These are phyloP conservation scores for Nyctereutes procyonoides DNA, from an alignment of 2,113 vertebrate genomes.

Conservation along the genomic window DNA sequence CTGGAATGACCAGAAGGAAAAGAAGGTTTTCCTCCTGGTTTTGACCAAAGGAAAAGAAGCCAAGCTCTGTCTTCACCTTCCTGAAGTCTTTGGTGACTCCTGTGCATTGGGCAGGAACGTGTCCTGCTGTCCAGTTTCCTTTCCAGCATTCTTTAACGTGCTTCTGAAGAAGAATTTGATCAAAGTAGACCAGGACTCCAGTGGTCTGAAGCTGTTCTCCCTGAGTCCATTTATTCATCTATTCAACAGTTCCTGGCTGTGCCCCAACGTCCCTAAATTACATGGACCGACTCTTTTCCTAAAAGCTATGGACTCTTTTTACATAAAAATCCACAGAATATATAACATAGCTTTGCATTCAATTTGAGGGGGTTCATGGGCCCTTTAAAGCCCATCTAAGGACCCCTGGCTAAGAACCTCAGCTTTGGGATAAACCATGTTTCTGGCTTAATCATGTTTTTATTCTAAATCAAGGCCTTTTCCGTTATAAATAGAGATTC, in stretches of 20 bases:
- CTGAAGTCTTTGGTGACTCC: background rate
- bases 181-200: background rate
- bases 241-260: background rate
- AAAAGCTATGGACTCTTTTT: background rate
- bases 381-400: background rate
- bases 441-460: background rate
- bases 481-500: background rate
- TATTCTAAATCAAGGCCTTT: background rate
- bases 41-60: background rate
- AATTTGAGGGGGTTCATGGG: background rate
- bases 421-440: background rate
- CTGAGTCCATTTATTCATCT: background rate
- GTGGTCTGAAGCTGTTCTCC: background rate
- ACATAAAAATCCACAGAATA: background rate
- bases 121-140: background rate
- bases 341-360: background rate
- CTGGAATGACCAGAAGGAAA: background rate
- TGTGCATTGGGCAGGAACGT: background rate
- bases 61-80: background rate
- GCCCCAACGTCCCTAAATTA: background rate
- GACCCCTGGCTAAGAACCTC: background rate
- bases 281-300: background rate
- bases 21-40: background rate
- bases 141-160: background rate
- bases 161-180: conserved; percentile 17